Evolutionary conservation across 2,113 vertebrate genomes (phyloP).

Genomic region (Etia nguti): DNA sequence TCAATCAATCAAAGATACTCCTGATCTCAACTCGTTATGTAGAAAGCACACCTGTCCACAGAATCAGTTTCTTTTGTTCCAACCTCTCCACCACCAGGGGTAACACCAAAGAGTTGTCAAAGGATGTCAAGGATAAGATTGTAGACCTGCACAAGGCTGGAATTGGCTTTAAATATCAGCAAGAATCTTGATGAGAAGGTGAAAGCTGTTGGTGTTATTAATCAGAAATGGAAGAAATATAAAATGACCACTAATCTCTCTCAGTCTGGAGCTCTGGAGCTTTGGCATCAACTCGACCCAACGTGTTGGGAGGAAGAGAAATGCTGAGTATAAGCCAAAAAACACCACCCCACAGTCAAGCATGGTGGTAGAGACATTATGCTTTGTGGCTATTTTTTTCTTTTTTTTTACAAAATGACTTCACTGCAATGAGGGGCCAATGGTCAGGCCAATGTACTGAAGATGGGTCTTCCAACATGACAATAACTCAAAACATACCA

Average conservation of each 20-base stretch:
- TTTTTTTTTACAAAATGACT: not conserved
- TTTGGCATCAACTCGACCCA: not conserved
- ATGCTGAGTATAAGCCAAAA: not conserved
- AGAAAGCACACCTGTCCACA: too few relatives aligned
- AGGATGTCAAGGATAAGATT: not conserved
- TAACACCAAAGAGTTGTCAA: too few relatives aligned
- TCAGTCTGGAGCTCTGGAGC: not conserved
- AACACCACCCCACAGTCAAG: not conserved
- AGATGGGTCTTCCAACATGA: not conserved
- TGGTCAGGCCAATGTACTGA: not conserved
- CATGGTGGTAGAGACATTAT: not conserved
- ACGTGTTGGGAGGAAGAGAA: not conserved
- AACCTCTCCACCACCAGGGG: not conserved
- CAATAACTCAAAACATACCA: not conserved
- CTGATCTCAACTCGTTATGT: too few relatives aligned
- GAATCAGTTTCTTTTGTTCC: not conserved
- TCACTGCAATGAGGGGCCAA: not conserved
- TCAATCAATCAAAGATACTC: too few relatives aligned
- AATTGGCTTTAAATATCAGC: not conserved
- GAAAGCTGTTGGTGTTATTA: not conserved
- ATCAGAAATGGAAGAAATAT: not conserved
- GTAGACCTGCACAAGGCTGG: not conserved
- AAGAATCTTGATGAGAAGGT: not conserved
- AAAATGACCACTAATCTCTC: not conserved
- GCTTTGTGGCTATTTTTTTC: not conserved